Base-by-base conservation (phyloP, 2,797 vertebrate genomes). In the Hapalemur alaotrensis region DNA sequence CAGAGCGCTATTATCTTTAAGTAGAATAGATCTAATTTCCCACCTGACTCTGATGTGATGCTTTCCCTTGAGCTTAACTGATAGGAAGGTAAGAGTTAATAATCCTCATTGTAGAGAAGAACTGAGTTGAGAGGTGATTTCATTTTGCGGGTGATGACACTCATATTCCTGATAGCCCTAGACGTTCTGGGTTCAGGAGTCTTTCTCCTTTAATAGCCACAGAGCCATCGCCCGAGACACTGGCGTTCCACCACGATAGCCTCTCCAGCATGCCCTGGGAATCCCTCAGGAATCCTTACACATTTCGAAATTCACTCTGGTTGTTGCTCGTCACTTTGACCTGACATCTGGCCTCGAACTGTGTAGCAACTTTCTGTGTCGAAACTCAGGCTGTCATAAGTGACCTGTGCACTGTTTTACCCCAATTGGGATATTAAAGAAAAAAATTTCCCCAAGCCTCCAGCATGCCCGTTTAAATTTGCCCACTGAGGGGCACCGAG, bases 1-100 rank as follows among this genome's bases (percentile, higher is more conserved):
- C 41, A 3, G 69, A 91, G 87, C 52, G 1, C 38, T 92, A 95
- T 95, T 97, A n/a, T 92, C 93, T 97, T 97, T 96, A 52, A 95
- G 65, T 82, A 96, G 63, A 93, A 88, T n/a, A 87, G 95, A 97
- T 80, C 78, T 89, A 46, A 76, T 41, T 82, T 87, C 93, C 91
- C 41, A 41, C 63, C 80, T 92, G 28, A 82, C 48, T 90, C 92
- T 87, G 76, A 13, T 72, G 20, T 61, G 10, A 11, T 54, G 38
- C 48, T n/a, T 85, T 52, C 41, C n/a, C 18, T 50, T n/a, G 85
- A 83, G 87, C 80, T 84, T 81, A 84, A 0, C 2, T 7, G 1
- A 46, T 50, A 57, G 7, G 30, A 83, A 92, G 10, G 46, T 73
- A 52, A 48, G 17, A 82, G 79, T 85, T 38, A 57, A 17, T 43